A percentile compares a stretch with the other conserved stretches of the same genome.
These are phyloP conservation scores for Musca vetustissima DNA, from an alignment of 1,140 invertebrate species.

Conservation along the genomic window DNA sequence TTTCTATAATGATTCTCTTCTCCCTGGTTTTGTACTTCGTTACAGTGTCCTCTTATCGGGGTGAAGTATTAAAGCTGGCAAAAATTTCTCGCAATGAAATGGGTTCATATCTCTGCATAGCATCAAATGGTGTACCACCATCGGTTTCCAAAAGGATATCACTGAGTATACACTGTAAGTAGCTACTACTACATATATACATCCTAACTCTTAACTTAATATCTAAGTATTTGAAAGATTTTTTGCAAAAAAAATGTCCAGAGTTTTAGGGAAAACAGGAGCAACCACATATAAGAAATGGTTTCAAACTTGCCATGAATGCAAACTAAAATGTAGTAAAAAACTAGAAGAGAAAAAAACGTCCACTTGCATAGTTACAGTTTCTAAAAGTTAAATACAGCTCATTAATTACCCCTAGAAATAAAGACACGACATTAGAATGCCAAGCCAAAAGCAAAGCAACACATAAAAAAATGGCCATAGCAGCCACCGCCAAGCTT, in stretches of 20 bases:
- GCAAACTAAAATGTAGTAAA: background rate
- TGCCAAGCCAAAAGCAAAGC: background rate
- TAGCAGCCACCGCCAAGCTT: too few relatives aligned
- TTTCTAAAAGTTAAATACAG: slow-evolving; percentile 12
- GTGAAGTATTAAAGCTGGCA: slow-evolving; percentile 73
- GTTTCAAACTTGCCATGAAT: too few relatives aligned
- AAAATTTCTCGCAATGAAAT: slow-evolving; percentile 85
- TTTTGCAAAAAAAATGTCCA: background rate
- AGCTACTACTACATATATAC: slow-evolving; percentile 27
- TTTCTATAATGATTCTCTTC: slow-evolving; percentile 28
- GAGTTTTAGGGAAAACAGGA: background rate
- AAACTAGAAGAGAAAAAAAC: background rate
- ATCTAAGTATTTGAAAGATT: too few relatives aligned
- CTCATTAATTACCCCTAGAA: slow-evolving; percentile 20
- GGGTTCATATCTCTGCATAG: slow-evolving; percentile 85
- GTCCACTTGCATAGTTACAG: background rate
- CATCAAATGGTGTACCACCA: slow-evolving; percentile 78
- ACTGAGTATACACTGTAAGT: slow-evolving; percentile 84
- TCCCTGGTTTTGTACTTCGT: slow-evolving; percentile 32
- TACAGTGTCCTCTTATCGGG: slow-evolving; percentile 65
- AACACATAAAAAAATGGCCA: slow-evolving; percentile 5
- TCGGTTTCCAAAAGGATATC: slow-evolving; percentile 81
- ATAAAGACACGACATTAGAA: slow-evolving; percentile 1
- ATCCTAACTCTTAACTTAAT: background rate
- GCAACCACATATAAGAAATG: slow-evolving; percentile 9